Base-by-base conservation (phyloP, 2,113 vertebrate genomes). In the Dicentrarchus labrax region DNA sequence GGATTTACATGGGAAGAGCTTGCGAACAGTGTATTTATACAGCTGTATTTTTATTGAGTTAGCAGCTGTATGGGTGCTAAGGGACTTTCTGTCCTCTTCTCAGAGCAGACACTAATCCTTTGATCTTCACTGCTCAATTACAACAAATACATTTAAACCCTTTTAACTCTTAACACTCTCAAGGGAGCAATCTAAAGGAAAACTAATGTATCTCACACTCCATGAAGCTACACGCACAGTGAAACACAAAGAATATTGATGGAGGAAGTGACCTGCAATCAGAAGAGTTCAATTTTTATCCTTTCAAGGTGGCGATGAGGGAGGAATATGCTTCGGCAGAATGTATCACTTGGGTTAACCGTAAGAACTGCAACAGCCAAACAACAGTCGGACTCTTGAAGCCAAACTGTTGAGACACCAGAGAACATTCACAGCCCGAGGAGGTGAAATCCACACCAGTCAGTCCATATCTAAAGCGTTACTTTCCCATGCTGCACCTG, bases 371-470 rank as follows among this genome's bases (percentile, higher is more conserved):
- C 43, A 66, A 70, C 76, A 66, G 60, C 82, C 21, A 48, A 83
- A 72, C 65, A 74, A 74, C 77, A 82, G 86, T 85, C 82, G 82
- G 77, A 86, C 38, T 79, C 47, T 54, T 51, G 50, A 41, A 50
- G 65, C 65, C 71, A 71, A 80, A 77, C 80, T 11, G 74, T 17
- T 30, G 41, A 51, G 91, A 94, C 85, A 94, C 80, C 81, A 0
- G 88, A 94, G 90, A 86, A 54, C 50, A 57, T 21, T 15, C 36
- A n/a, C 30, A 56, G 83, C 92, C 87, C 4, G 62, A 88, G 86
- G 93, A 86, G 81, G 65, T 76, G 93, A 91, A 94, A 94, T 82
- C 78, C 64, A 94, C 86, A 92, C 91, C 80, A 4, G 70, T 80
- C 10, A 9, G 68, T 76, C 64, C 74, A n/a, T 54, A 64, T 79